A percentile compares a stretch with the other conserved stretches of the same genome.
Evolutionary conservation across 2,797 vertebrate species (phyloP).

Genomic region (Trachurus trachurus): DNA sequence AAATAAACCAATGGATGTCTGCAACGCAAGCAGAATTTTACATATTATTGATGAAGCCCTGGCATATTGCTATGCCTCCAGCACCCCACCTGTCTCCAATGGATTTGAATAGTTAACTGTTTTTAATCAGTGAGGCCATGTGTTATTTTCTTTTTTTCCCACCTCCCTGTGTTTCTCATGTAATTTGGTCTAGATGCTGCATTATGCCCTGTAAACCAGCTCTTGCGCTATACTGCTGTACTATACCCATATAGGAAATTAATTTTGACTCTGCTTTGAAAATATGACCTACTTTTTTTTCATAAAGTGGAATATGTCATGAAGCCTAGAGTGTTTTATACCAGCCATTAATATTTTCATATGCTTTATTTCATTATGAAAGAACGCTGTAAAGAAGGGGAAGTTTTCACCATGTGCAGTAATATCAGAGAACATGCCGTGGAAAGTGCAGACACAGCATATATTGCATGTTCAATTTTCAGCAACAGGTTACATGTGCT

Average conservation of each 20-base stretch:
- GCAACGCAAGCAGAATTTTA: constrained; percentile 18
- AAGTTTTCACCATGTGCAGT: constrained; percentile 48
- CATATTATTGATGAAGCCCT: constrained; percentile 43
- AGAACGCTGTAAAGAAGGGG: constrained; percentile 45
- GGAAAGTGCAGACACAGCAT: constrained; percentile 68
- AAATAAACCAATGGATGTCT: constrained; percentile 11
- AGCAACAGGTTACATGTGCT: constrained; percentile 70
- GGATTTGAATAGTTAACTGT: constrained; percentile 36
- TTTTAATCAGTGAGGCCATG: constrained; percentile 41
- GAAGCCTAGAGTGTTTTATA: constrained; percentile 50
- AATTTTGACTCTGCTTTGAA: constrained; percentile 35
- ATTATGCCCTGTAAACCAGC: constrained; percentile 35
- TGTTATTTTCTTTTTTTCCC: constrained; percentile 12
- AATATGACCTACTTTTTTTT: constrained; percentile 62
- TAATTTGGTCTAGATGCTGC: constrained; percentile 22
- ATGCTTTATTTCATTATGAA: constrained; percentile 57
- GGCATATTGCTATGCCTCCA: constrained; percentile 34
- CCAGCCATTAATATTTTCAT: constrained; percentile 53
- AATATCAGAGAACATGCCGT: constrained; percentile 46
- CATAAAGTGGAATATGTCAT: constrained; percentile 44
- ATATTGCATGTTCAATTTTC: constrained; percentile 61
- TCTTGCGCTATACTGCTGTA: background rate
- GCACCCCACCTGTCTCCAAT: constrained; percentile 36
- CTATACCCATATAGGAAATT: constrained; percentile 34
- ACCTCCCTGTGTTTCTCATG: constrained; percentile 13